Conservation (phyloP, 2,888 invertebrate species). For the Seira musarum region DNA sequence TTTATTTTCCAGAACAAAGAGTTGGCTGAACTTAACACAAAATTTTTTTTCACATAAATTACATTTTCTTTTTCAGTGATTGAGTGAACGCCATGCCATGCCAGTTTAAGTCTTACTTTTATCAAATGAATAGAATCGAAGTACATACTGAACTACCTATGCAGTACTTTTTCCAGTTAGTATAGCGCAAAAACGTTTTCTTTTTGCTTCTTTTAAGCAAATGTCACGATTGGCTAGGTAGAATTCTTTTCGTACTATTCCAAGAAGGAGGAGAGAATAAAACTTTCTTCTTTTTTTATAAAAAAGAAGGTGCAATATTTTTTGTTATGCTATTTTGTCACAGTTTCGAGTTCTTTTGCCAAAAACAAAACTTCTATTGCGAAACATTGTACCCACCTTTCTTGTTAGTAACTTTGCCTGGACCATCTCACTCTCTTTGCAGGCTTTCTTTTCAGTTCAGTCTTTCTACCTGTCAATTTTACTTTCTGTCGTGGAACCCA, state of each 20-base stretch:
- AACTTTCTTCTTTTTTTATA: no score
- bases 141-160: neutral
- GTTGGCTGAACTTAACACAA: constrained; percentile 6
- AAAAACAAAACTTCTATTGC: neutral
- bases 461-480: constrained; percentile 6
- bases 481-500: neutral
- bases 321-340: neutral
- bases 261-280: neutral
- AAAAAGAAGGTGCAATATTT: constrained; percentile 1
- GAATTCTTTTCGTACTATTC: neutral
- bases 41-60: constrained; percentile 9
- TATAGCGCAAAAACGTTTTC: neutral
- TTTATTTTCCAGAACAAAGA: constrained; percentile 12
- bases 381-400: no score
- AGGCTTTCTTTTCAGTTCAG: neutral
- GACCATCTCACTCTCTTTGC: neutral
- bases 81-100: neutral
- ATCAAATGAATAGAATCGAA: neutral
- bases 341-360: neutral
- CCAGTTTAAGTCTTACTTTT: neutral
- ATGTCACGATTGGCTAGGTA: neutral
- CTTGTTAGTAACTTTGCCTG: no score
- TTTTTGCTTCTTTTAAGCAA: neutral
- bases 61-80: neutral
- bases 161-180: neutral